Base-by-base conservation (phyloP, 2,888 invertebrate species). In the Lepidocyrtinus sp. region DNA sequence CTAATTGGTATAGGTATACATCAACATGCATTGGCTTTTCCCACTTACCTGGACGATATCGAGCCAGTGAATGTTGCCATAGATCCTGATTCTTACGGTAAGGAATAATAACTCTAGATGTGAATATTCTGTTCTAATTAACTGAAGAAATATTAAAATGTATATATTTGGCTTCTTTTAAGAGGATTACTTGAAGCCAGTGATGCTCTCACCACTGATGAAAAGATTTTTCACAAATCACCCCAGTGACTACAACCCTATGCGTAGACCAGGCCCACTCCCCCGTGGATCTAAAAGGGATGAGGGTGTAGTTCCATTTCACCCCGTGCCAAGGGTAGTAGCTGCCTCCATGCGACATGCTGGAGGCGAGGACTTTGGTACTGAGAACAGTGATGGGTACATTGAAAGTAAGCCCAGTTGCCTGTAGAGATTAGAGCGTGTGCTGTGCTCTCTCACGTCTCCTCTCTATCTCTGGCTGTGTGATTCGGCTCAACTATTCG, bases 161-260 rank as follows among this genome's bases (percentile, higher is more conserved):
- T n/a, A n/a, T n/a, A n/a, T n/a, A n/a, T n/a, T n/a, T n/a, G n/a
- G n/a, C n/a, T n/a, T n/a, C n/a, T n/a, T n/a, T n/a, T n/a, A n/a
- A n/a, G n/a, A n/a, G n/a, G n/a, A n/a, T n/a, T n/a, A n/a, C n/a
- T n/a, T n/a, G n/a, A n/a, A n/a, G n/a, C n/a, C n/a, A n/a, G n/a
- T n/a, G n/a, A n/a, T n/a, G n/a, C n/a, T n/a, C n/a, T n/a, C n/a
- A n/a, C n/a, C n/a, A n/a, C 1, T 81, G 22, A 73, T 82, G 76
- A 75, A 82, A 17, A 64, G 85, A 55, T 86, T 86, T 68, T 86
- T 85, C 84, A 82, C 85, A 15, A 83, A 84, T 5, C 86, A 86
- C 78, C 85, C 85, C 45, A 85, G 86, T 70, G 86, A 86, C 80
- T 86, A 83, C 73, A 85, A 84, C 46, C 86, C 86, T 9, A 82